A percentile compares a stretch with the other conserved stretches of the same genome.
These are phyloP conservation scores for Junco hyemalis DNA, from an alignment of 2,113 vertebrate genomes.

Conservation along the genomic window DNA sequence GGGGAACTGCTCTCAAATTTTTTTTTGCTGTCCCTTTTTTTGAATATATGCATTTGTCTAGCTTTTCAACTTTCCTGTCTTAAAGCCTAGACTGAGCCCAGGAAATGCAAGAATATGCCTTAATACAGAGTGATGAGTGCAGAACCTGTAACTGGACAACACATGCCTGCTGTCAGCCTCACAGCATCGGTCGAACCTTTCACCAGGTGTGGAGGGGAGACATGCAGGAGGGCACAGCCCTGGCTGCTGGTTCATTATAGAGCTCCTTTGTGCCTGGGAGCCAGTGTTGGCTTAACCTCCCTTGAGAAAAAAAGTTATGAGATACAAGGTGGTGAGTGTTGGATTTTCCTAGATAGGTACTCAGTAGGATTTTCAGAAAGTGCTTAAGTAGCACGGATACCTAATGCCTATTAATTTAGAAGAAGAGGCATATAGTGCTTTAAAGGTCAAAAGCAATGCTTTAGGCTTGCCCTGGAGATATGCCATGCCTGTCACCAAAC, in stretches of 20 bases:
- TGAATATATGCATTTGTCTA: slow-evolving; percentile 22
- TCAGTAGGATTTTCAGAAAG: background rate
- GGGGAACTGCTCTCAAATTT: slow-evolving; percentile 16
- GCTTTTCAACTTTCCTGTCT: slow-evolving; percentile 23
- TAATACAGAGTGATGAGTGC: background rate
- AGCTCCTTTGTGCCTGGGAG: background rate
- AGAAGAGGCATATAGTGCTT: background rate
- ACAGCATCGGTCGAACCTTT: background rate
- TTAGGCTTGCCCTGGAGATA: background rate
- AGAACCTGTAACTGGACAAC: background rate
- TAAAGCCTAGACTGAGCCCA: background rate
- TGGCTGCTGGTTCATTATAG: background rate
- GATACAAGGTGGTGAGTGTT: background rate
- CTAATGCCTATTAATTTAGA: background rate
- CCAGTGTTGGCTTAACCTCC: background rate
- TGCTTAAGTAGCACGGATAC: background rate
- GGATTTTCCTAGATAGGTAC: background rate
- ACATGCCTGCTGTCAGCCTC: background rate
- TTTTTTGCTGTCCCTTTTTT: slow-evolving; percentile 25
- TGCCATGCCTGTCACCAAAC: background rate
- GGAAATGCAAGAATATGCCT: background rate
- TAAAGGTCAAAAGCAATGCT: slow-evolving; percentile 12
- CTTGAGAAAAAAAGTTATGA: background rate
- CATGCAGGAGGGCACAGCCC: background rate
- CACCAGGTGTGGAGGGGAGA: background rate